Evolutionary conservation across 2,113 vertebrate genomes (phyloP), one percentile per base, ranked within the genome.

Genomic region (Phocoena sinus): DNA sequence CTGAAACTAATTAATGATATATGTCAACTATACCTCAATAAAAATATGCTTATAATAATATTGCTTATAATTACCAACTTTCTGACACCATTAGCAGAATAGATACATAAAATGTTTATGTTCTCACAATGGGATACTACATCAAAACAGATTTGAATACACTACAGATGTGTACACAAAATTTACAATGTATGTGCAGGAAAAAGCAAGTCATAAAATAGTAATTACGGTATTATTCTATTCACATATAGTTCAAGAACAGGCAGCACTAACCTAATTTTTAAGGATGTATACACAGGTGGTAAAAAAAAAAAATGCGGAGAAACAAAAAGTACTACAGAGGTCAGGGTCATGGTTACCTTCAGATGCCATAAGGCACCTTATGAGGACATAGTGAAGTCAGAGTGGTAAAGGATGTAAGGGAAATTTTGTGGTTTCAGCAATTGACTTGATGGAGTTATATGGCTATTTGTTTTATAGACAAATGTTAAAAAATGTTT

Each of bases 121-220:
- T 68, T 83, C 9, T 36, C 68, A 79, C 4, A 63, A 26, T 53
- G 25, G 2, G 10, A 85, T 44, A 47, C 4, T 44, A 20, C 4
- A 21, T 70, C 58, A 36, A 84, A 92, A 94, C 76, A 70, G 33
- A 91, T 79, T 33, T 88, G 21, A 74, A 90, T 31, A 62, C 67
- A 41, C 60, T 79, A 41, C 5, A 74, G n/a, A 74, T 83, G 82
- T 15, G 44, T 28, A 56, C 3, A 84, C 38, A 73, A 90, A 81
- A 23, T 89, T 89, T 80, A 77, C 1, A 89, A 86, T 60, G 11
- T 38, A 9, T 71, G 25, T 14, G 14, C 1, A 94, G n/a, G 8
- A 11, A 53, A 95, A 95, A 70, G 10, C 1, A 87, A 92, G 20
- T 84, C 36, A 92, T 88, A 91, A 97, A 88, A 74, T 14, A 79